Percentiles rank a stretch among this genome's conserved stretches.
Conservation (phyloP, 2,888 invertebrate species). For the Tetragnatha montana region DNA sequence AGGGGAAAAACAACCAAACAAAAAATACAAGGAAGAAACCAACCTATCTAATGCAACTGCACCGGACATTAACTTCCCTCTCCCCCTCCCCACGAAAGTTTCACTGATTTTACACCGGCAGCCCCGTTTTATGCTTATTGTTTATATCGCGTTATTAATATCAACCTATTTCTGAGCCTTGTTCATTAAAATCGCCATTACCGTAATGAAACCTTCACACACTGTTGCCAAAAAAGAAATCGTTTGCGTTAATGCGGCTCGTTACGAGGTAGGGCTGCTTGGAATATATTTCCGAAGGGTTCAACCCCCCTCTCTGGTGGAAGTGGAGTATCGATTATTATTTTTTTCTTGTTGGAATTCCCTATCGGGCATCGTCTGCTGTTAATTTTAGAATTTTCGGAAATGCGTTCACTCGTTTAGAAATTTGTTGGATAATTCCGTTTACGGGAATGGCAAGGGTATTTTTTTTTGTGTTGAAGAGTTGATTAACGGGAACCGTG, state of each 20-base stretch:
- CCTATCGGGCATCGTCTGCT: conserved; percentile 36
- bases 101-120: conserved; percentile 40
- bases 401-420: conserved; percentile 21
- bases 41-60: conserved; percentile 20
- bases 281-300: conserved; percentile 26
- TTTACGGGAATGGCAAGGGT: conserved; percentile 25
- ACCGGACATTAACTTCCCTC: conserved; percentile 23
- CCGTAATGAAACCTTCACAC: conserved; percentile 54
- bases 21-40: conserved; percentile 13
- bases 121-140: conserved; percentile 56
- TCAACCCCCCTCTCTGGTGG: background rate
- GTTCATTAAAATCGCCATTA: conserved; percentile 62
- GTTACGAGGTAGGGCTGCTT: conserved; percentile 25
- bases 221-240: conserved; percentile 34
- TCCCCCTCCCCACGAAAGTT: background rate
- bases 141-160: conserved; percentile 56
- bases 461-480: conserved; percentile 20
- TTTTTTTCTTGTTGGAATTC: conserved; percentile 19
- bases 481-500: conserved; percentile 29
- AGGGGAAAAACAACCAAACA: conserved; percentile 2
- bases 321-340: conserved; percentile 33
- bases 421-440: conserved; percentile 35
- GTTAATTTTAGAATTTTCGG: conserved; percentile 40
- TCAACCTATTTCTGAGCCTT: conserved; percentile 39
- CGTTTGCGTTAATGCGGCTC: conserved; percentile 51